phyloP scores from a whole-genome alignment of 2,113 vertebrate genomes.

The Cephalopterus ornatus region DNA sequence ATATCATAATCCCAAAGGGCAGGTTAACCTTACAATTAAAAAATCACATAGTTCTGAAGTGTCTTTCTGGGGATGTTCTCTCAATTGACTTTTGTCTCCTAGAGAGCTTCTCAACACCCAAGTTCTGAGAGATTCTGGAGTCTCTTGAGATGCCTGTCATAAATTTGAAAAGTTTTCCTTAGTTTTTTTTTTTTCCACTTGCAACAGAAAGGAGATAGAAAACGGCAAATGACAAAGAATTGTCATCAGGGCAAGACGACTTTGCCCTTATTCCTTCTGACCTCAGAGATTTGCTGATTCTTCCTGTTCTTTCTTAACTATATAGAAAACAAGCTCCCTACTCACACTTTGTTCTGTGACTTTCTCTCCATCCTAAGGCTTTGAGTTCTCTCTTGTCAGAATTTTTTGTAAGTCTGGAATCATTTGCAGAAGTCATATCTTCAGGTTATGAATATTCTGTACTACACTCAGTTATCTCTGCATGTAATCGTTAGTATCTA shows the following conservation, averaged over 20 bases:
- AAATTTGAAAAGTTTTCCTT: not conserved
- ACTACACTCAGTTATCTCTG: not conserved
- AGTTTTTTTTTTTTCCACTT: not conserved
- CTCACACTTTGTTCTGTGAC: not conserved
- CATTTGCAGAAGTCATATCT: not conserved
- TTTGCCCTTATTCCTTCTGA: not conserved
- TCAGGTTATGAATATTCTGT: not conserved
- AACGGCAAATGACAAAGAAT: not conserved
- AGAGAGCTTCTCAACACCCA: not conserved
- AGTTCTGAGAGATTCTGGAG: not conserved
- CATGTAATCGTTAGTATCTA: not conserved
- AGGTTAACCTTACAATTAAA: not conserved
- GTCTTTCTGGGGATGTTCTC: not conserved
- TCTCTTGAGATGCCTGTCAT: not conserved
- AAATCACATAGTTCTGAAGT: not conserved
- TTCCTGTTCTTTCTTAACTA: not conserved
- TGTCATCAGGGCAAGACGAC: not conserved
- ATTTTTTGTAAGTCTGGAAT: not conserved
- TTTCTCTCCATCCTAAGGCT: not conserved
- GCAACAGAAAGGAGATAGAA: not conserved
- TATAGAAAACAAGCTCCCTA: not conserved
- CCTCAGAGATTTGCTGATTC: not conserved
- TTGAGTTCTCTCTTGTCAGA: not conserved
- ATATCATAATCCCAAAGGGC: not conserved
- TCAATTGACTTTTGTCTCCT: not conserved